These are phyloP conservation scores for Columbina picui DNA, from an alignment of 2,113 vertebrate species.

Conservation along the genomic window DNA sequence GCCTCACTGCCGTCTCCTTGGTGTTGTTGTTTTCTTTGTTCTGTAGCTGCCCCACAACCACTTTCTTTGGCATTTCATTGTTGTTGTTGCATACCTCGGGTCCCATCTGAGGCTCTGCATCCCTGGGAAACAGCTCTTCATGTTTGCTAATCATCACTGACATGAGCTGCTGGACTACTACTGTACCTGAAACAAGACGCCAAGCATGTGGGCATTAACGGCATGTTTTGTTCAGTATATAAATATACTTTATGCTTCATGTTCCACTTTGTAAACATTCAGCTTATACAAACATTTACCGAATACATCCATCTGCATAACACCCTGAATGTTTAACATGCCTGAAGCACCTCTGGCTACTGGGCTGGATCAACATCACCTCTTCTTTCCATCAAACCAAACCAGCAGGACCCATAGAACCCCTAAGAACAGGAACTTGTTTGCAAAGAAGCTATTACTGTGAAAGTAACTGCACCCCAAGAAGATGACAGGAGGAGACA, in stretches of 20 bases:
- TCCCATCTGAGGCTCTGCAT: constrained; percentile 74
- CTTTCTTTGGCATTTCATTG: constrained; percentile 82
- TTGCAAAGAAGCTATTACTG: rapidly evolving
- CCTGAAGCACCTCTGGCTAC: not conserved
- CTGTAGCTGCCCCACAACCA: constrained; percentile 73
- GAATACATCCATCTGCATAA: not conserved
- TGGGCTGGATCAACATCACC: not conserved
- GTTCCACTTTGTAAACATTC: not conserved
- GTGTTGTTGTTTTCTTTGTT: constrained; percentile 91
- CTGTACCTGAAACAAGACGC: constrained; percentile 81
- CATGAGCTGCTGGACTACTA: constrained; percentile 96
- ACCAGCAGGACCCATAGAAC: not conserved
- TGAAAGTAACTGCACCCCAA: not conserved
- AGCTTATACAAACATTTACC: not conserved
- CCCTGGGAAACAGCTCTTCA: constrained; percentile 86
- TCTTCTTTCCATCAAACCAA: not conserved
- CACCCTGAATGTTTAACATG: not conserved
- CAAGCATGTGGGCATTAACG: not conserved
- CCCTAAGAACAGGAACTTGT: not conserved
- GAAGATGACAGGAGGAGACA: not conserved
- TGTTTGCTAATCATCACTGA: constrained; percentile 93
- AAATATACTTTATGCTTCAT: not conserved
- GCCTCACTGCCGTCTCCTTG: constrained; percentile 72
- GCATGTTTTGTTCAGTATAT: not conserved
- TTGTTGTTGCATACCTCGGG: constrained; percentile 87